Percentiles rank a stretch among this genome's conserved stretches.
phyloP scores from a whole-genome alignment of 2,113 vertebrate genomes.

The Gadus chalcogrammus region DNA sequence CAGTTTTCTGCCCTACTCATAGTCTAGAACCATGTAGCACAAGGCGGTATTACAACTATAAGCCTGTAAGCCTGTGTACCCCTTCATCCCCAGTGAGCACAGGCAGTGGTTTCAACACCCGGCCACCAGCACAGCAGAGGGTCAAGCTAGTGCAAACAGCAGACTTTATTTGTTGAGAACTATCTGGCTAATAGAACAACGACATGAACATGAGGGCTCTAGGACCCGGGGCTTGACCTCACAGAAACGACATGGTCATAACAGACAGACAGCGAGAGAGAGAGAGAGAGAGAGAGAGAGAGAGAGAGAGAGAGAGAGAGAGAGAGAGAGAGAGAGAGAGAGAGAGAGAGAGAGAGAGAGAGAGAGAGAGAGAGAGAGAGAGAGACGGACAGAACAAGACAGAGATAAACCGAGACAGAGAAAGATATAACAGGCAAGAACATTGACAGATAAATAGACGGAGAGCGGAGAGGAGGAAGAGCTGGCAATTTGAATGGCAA shows the following conservation, averaged over 20 bases:
- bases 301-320: neutral
- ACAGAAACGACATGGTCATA: neutral
- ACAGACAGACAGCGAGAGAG: neutral
- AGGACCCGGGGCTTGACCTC: neutral
- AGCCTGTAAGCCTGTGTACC: neutral
- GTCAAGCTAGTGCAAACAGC: neutral
- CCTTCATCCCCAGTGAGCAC: neutral
- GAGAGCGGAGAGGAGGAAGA: neutral
- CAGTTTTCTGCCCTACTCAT: neutral
- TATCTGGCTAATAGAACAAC: neutral
- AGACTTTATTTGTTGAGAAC: no score
- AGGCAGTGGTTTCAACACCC: neutral
- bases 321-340: neutral
- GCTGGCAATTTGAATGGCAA: slow-evolving; percentile 1
- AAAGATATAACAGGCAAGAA: neutral
- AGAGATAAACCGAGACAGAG: slow-evolving; percentile 1
- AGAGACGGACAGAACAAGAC: neutral
- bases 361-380: neutral
- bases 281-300: neutral
- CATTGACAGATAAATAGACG: neutral
- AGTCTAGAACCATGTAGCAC: neutral
- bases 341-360: neutral
- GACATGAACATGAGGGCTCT: neutral
- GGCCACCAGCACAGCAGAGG: neutral
- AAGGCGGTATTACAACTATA: neutral